phyloP scores from a whole-genome alignment of 2,797 vertebrate species.

The Enteromius anoplus region DNA sequence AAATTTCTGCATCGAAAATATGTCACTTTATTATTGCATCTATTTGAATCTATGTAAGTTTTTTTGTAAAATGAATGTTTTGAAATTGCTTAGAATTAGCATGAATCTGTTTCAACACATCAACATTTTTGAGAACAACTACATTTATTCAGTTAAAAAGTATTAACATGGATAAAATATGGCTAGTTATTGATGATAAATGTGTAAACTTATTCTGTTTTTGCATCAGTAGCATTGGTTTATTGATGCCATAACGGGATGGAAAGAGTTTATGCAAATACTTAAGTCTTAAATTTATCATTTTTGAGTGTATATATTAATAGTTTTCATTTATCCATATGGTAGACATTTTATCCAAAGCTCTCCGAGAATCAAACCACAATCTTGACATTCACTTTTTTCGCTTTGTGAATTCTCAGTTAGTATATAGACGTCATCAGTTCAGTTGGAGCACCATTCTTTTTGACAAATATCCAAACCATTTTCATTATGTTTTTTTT shows the following conservation, averaged over 20 bases:
- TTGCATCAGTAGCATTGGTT: neutral
- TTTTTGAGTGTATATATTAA: neutral
- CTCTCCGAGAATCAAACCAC: neutral
- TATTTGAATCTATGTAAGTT: neutral
- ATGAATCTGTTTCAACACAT: neutral
- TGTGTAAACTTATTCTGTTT: neutral
- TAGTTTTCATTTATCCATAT: neutral
- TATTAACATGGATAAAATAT: neutral
- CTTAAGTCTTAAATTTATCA: neutral
- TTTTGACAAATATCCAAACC: conserved; percentile 5
- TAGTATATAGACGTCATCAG: neutral
- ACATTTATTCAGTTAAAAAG: neutral
- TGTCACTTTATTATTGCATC: neutral
- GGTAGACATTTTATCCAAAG: neutral
- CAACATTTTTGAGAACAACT: neutral
- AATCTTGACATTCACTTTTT: neutral
- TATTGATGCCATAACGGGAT: neutral
- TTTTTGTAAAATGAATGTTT: neutral
- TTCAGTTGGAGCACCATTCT: neutral
- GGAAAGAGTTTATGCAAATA: neutral
- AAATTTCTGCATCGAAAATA: neutral
- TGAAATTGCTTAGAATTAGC: neutral
- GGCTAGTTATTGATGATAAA: neutral
- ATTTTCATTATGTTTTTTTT: neutral
- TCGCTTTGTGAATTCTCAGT: neutral